phyloP scores from a whole-genome alignment of 2,797 vertebrate species.

The Scomberomorus guttatus region DNA sequence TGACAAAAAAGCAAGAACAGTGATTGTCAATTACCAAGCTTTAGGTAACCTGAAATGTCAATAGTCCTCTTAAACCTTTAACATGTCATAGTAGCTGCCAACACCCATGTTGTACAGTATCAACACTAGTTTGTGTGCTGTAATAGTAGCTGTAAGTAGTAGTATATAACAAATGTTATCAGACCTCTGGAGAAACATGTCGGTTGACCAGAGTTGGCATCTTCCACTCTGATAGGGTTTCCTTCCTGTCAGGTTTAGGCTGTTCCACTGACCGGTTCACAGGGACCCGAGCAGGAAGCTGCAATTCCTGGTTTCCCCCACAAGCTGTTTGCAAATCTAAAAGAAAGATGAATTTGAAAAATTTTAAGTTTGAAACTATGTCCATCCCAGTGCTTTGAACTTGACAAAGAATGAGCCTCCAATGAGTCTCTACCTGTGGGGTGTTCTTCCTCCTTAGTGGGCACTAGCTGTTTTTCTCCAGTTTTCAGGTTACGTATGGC shows the following conservation, averaged over 20 bases:
- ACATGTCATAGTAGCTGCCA: no score
- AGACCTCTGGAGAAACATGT: conserved; percentile 83
- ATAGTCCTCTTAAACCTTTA: no score
- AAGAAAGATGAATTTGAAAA: not conserved
- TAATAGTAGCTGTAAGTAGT: not conserved
- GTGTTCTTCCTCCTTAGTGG: conserved; percentile 85
- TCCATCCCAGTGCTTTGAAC: not conserved
- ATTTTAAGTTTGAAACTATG: not conserved
- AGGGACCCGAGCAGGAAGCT: conserved; percentile 59
- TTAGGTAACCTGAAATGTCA: no score
- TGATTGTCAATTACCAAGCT: no score
- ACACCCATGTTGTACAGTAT: no score
- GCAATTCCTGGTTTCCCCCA: conserved; percentile 55
- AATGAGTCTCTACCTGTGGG: conserved; percentile 79
- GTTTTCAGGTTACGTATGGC: conserved; percentile 90
- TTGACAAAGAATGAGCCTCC: not conserved
- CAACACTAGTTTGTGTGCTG: no score
- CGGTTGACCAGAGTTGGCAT: conserved; percentile 67
- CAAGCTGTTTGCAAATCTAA: conserved; percentile 42
- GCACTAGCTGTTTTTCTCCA: conserved; percentile 87
- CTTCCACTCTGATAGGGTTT: conserved; percentile 79
- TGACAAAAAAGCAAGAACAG: no score
- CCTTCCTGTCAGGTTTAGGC: conserved; percentile 64
- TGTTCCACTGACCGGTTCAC: conserved; percentile 56
- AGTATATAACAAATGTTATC: not conserved